Conservation (phyloP, 2,797 vertebrate genomes). For the Tapirus indicus region DNA sequence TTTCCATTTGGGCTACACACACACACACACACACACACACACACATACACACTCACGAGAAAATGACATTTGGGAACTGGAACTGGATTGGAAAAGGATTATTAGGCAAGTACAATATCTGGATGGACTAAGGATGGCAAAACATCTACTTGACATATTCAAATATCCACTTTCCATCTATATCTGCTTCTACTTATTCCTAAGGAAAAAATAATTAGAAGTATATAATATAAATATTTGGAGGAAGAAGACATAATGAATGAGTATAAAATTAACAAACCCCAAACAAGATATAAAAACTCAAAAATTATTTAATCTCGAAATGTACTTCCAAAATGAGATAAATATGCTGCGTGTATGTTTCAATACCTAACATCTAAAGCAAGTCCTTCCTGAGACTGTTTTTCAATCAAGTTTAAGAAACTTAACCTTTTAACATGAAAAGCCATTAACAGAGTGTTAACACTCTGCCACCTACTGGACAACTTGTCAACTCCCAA, state of each 20-base stretch:
- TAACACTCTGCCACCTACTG: conserved; percentile 88
- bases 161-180: background rate
- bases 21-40: background rate
- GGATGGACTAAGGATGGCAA: conserved; percentile 24
- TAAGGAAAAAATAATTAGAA: background rate
- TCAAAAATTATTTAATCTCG: background rate
- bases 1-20: background rate
- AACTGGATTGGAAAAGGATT: background rate
- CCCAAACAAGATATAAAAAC: background rate
- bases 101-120: background rate
- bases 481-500: conserved; percentile 72
- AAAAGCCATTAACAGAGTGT: conserved; percentile 75
- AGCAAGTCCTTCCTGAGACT: background rate
- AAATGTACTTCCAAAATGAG: conserved; percentile 10
- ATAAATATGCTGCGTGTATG: background rate
- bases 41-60: background rate
- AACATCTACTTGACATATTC: background rate
- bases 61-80: background rate
- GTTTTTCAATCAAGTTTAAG: conserved; percentile 41
- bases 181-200: conserved; percentile 41
- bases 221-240: background rate
- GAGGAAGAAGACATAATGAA: background rate
- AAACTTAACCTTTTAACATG: background rate
- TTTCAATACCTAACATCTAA: background rate
- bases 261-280: background rate